These are phyloP conservation scores for Actenoides hombroni DNA, from an alignment of 2,113 vertebrate genomes.

Conservation along the genomic window DNA sequence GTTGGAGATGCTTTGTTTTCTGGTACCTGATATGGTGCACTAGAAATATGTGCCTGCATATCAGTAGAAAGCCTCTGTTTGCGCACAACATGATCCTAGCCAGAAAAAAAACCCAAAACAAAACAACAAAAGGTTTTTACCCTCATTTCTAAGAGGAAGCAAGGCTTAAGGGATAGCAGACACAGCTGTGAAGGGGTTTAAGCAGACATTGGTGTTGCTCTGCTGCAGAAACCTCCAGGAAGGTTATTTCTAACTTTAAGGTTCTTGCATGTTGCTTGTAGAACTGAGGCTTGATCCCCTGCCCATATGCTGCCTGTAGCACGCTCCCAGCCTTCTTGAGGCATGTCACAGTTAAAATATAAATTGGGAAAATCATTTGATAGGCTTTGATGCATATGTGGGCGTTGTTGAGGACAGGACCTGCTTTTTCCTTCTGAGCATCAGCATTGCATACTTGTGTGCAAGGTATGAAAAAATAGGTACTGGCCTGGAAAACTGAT, in stretches of 20 bases:
- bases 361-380: rapidly evolving
- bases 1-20: neutral
- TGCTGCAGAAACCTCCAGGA: neutral
- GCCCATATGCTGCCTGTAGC: neutral
- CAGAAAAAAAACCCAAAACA: neutral
- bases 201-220: rapidly evolving
- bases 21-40: rapidly evolving
- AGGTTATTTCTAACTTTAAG: neutral
- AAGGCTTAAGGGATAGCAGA: neutral
- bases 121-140: neutral
- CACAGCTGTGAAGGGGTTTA: neutral
- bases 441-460: neutral
- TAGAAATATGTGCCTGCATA: rapidly evolving
- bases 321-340: neutral
- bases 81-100: rapidly evolving
- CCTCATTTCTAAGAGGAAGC: neutral
- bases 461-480: neutral
- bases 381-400: neutral
- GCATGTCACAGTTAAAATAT: rapidly evolving
- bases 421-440: rapidly evolving
- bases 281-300: neutral
- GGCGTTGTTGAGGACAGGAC: neutral
- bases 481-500: neutral
- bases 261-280: neutral
- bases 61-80: neutral